phyloP scores from a whole-genome alignment of 2,113 vertebrate genomes.

The Elgaria multicarinata region DNA sequence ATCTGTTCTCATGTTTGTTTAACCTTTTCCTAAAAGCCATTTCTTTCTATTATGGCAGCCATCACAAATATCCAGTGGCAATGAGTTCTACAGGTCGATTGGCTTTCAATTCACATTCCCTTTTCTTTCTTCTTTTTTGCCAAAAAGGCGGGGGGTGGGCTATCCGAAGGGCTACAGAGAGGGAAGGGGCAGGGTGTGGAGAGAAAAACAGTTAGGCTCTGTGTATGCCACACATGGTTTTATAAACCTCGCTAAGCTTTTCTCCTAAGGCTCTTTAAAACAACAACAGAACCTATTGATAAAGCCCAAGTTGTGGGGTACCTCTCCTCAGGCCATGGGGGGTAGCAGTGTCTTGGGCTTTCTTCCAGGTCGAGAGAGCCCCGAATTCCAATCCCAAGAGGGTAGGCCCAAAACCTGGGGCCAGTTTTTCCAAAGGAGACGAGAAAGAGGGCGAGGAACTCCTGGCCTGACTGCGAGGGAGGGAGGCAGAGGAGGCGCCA shows the following conservation, averaged over 20 bases:
- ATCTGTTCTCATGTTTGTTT: neutral
- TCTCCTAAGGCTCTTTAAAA: neutral
- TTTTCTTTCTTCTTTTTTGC: neutral
- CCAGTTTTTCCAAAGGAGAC: neutral
- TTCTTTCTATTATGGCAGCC: neutral
- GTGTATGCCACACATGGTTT: too few species aligned
- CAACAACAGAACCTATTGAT: neutral
- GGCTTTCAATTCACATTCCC: neutral
- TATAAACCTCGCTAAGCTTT: too few species aligned
- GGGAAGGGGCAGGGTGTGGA: neutral
- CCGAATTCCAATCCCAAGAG: neutral
- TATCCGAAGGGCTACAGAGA: neutral
- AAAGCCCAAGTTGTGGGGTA: neutral
- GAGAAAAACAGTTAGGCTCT: neutral
- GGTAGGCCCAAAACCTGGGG: neutral
- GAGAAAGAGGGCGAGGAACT: neutral
- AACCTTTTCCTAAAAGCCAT: neutral
- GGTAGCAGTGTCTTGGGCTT: neutral
- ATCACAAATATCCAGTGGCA: neutral
- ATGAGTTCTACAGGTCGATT: neutral
- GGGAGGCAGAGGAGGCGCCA: constrained; percentile 13
- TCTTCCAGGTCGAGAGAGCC: too few species aligned
- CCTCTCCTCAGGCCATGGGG: neutral
- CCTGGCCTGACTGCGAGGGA: neutral
- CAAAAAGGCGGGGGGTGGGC: neutral